These are phyloP conservation scores for Bombus breviceps DNA, from an alignment of 1,140 invertebrate species.

Conservation along the genomic window DNA sequence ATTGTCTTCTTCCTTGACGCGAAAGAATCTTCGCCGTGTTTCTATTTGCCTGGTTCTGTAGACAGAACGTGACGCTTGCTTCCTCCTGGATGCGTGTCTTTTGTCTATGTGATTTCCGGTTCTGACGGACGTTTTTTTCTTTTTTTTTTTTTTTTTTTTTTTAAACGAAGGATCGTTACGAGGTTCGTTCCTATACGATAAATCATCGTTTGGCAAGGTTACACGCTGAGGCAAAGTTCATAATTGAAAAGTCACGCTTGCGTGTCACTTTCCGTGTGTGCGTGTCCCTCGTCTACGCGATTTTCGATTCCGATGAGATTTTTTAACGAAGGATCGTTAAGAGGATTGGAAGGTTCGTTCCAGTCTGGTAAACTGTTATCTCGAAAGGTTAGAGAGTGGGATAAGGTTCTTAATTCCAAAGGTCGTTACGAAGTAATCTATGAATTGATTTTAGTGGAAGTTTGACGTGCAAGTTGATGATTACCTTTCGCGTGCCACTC, in stretches of 20 bases:
- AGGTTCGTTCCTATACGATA: background rate
- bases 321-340: background rate
- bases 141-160: background rate
- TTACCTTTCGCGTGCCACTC: slow-evolving; percentile 90
- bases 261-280: background rate
- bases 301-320: no score
- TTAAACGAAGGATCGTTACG: background rate
- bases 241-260: background rate
- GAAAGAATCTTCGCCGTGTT: background rate
- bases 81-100: background rate
- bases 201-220: background rate
- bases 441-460: background rate
- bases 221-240: background rate
- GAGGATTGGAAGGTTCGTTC: background rate
- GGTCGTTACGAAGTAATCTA: background rate
- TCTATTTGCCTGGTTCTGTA: background rate
- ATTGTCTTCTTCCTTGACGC: slow-evolving; percentile 4
- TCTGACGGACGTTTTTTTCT: no score
- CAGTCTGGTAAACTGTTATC: background rate
- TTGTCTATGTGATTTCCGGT: background rate
- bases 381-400: background rate
- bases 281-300: no score
- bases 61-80: background rate
- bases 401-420: background rate
- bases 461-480: slow-evolving; percentile 18